A percentile compares a stretch with the other conserved stretches of the same genome.
Evolutionary conservation across 2,888 invertebrate species (phyloP).

Genomic region (Cerceris ruficornis): DNA sequence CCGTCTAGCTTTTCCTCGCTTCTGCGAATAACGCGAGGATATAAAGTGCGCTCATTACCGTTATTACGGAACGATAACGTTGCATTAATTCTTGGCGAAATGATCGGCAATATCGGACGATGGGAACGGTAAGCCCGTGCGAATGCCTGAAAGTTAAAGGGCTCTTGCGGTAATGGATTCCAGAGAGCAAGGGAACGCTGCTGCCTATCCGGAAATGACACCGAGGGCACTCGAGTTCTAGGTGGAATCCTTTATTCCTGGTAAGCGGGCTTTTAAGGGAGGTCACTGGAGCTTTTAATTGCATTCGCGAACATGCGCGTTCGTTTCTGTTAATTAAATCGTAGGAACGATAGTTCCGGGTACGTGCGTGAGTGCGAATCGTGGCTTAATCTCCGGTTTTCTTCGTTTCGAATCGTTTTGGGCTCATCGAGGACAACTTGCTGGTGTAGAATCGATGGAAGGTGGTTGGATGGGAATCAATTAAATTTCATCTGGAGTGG

Average conservation of each 20-base stretch:
- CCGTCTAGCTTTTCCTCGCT: conserved; percentile 56
- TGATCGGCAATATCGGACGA: conserved; percentile 60
- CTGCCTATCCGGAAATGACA: conserved; percentile 21
- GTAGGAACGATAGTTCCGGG: background rate
- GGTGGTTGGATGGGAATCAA: no score
- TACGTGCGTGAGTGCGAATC: no score
- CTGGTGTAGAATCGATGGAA: no score
- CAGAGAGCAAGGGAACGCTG: conserved; percentile 4
- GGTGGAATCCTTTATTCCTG: conserved; percentile 32
- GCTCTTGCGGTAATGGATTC: conserved; percentile 29
- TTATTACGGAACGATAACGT: conserved; percentile 62
- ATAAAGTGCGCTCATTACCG: conserved; percentile 65
- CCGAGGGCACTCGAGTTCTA: conserved; percentile 35
- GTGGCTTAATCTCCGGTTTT: no score
- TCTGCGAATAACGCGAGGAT: conserved; percentile 40
- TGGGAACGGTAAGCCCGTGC: background rate
- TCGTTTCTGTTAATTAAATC: conserved; percentile 39
- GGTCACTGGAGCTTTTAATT: conserved; percentile 21
- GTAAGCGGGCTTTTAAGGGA: conserved; percentile 11
- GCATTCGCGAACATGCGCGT: conserved; percentile 19
- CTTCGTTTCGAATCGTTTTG: no score
- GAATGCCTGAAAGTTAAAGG: conserved; percentile 26
- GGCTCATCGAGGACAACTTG: no score
- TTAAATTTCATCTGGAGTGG: no score
- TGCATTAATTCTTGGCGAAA: conserved; percentile 68